Percentiles rank a stretch among this genome's conserved stretches.
These are phyloP conservation scores for Syrphus vitripennis DNA, from an alignment of 2,888 invertebrate species.

Conservation along the genomic window DNA sequence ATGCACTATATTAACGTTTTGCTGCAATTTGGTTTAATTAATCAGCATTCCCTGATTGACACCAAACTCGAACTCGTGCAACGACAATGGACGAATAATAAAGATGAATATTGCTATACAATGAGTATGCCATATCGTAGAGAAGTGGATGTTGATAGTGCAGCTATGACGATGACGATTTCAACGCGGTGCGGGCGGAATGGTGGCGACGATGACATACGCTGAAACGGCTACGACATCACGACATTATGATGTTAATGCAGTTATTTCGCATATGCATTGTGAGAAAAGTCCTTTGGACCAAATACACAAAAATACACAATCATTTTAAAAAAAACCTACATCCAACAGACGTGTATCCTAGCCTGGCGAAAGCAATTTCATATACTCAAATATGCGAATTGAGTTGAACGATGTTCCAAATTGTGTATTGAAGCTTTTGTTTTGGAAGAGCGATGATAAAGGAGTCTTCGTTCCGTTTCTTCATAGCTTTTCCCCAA, in stretches of 20 bases:
- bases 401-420: not conserved
- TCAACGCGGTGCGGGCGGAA: not conserved
- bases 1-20: constrained; percentile 57
- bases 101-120: constrained; percentile 7
- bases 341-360: too few relatives aligned
- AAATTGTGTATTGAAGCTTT: not conserved
- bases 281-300: not conserved
- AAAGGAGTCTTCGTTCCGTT: not conserved
- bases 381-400: not conserved
- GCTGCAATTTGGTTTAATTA: constrained; percentile 66
- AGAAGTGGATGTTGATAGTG: not conserved
- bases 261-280: constrained; percentile 61
- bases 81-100: constrained; percentile 34
- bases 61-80: constrained; percentile 45
- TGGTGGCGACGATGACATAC: not conserved
- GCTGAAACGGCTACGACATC: not conserved
- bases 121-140: too few relatives aligned
- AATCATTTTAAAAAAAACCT: constrained; percentile 14
- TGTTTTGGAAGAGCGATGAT: not conserved
- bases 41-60: constrained; percentile 65
- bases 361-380: not conserved
- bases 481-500: not conserved
- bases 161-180: not conserved
- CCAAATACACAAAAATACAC: constrained; percentile 2
- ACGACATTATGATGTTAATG: constrained; percentile 56